Conservation (phyloP, 2,113 vertebrate species). For the Fukomys damarensis region DNA sequence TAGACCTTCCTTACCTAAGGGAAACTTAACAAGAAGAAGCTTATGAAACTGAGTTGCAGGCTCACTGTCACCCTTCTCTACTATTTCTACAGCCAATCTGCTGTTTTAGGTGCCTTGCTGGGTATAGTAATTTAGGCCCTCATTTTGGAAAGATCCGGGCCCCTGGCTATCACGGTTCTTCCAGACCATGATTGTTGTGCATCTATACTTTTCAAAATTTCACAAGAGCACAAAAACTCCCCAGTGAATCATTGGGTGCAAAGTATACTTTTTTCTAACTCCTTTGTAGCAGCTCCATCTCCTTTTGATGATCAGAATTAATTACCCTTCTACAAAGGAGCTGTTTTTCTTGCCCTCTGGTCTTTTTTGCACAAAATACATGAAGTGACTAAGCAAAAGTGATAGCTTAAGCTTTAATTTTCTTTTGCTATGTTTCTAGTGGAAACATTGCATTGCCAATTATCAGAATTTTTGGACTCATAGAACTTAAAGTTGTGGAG, state of each 20-base stretch:
- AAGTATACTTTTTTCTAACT: neutral
- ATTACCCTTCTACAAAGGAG: neutral
- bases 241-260: neutral
- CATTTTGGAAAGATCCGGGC: neutral
- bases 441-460: neutral
- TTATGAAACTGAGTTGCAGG: neutral
- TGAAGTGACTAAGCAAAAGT: neutral
- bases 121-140: neutral
- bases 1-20: neutral
- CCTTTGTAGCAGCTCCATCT: neutral
- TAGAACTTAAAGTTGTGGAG: neutral
- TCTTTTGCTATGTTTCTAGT: neutral
- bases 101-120: neutral
- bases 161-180: neutral
- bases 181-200: neutral
- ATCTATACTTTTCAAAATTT: neutral
- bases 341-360: neutral
- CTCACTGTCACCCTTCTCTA: neutral
- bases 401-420: neutral
- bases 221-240: neutral
- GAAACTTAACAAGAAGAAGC: neutral
- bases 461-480: neutral
- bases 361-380: neutral
- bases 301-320: neutral
- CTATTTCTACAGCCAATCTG: neutral